Evolutionary conservation across 2,888 invertebrate species (phyloP), one percentile per base, ranked within the genome.

Genomic region (Torymus auratus): DNA sequence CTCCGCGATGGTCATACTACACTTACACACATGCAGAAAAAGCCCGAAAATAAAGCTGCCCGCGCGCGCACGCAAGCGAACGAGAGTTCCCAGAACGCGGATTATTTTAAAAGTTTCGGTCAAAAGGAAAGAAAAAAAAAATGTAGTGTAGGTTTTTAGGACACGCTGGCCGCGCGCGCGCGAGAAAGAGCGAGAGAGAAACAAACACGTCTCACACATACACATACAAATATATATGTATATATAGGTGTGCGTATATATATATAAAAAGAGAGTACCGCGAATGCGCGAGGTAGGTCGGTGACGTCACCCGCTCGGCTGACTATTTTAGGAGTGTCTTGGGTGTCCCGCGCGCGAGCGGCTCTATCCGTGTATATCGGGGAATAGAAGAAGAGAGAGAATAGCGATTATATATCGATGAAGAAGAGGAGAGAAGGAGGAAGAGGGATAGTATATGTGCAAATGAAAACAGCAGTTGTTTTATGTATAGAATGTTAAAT

Each of bases 241-340:
- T n/a, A 15, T 52, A 53, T 20, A 50, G 0, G 2, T 17, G 53
- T 20, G 56, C 53, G 41, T 20, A 65, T 65, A 73, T 58, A 75
- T 60, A 75, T 61, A 55, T 55, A 77, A 61, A 70, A 53, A 12
- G 10, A 72, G 23, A 70, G 28, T 15, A 5, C 53, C 13, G 50
- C 61, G 55, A 61, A 52, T 50, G 56, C 60, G 65, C 84, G 85
- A 86, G 85, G 85, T 87, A 86, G 85, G 83, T 80, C 85, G 85
- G 85, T 89, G 89, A 89, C 89, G 89, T 89, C 90, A 90, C 80
- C 83, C 77, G 82, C 83, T 86, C 82, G 77, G 86, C 86, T 86
- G 85, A 86, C 89, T 90, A 91, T 91, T 91, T 91, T 90, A 88
- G 88, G 90, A 88, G 86, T 86, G 88, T 86, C 87, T 86, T 87